Percentiles rank a stretch among this genome's conserved stretches.
phyloP scores from a whole-genome alignment of 2,888 invertebrate genomes.

The Phania funesta region DNA sequence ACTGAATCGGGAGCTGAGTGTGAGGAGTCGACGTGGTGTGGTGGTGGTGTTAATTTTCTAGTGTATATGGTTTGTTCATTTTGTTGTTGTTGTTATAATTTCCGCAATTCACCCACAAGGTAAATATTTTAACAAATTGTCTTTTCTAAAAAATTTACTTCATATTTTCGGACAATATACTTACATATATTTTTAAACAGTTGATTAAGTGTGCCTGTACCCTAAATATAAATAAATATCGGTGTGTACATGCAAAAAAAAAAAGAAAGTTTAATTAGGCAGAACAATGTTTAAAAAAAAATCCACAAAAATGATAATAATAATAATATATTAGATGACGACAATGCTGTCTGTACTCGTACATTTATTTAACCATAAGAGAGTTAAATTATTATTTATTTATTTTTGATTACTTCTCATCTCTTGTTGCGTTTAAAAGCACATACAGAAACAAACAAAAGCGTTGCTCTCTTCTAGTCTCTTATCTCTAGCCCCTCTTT shows the following conservation, averaged over 20 bases:
- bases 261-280: constrained; percentile 52
- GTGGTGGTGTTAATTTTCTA: constrained; percentile 76
- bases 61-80: constrained; percentile 79
- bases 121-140: constrained; percentile 59
- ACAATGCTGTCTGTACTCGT: not conserved
- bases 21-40: constrained; percentile 73
- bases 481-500: not conserved
- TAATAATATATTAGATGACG: constrained; percentile 33
- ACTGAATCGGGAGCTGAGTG: constrained; percentile 12
- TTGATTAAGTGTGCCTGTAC: constrained; percentile 23
- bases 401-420: not conserved
- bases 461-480: not conserved
- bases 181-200: constrained; percentile 2
- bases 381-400: constrained; percentile 25
- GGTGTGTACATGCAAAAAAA: not conserved
- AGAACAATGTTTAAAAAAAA: constrained; percentile 38
- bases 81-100: constrained; percentile 78
- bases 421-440: not conserved
- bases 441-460: not conserved
- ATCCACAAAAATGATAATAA: not conserved
- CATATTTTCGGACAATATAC: constrained; percentile 4
- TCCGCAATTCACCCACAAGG: constrained; percentile 77
- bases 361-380: constrained; percentile 12
- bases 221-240: not conserved
- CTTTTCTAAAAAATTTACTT: not conserved